phyloP scores from a whole-genome alignment of 2,888 invertebrate genomes.

The Alentia gelatinosa region DNA sequence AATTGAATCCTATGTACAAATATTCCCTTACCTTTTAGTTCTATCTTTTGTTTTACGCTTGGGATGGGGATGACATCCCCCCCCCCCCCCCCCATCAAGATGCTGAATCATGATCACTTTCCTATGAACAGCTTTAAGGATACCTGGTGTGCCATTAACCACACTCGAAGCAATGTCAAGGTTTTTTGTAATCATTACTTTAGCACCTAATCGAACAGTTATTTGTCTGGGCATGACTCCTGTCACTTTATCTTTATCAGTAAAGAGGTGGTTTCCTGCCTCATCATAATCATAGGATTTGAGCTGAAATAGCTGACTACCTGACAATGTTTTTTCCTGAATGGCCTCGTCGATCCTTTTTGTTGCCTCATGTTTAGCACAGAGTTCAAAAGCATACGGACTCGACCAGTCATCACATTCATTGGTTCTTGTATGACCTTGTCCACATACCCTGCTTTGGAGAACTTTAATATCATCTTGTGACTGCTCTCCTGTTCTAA shows the following conservation, averaged over 20 bases:
- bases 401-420: background rate
- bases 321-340: background rate
- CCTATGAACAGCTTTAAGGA: background rate
- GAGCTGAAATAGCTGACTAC: background rate
- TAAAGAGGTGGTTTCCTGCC: background rate
- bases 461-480: background rate
- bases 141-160: slow-evolving; percentile 22
- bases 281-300: background rate
- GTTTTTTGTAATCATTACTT: slow-evolving; percentile 30
- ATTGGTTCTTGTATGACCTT: background rate
- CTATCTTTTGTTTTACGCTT: background rate
- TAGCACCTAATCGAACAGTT: background rate
- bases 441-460: slow-evolving; percentile 4
- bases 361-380: background rate
- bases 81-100: background rate
- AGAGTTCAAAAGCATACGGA: background rate
- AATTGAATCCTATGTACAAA: slow-evolving; percentile 7
- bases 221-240: background rate
- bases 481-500: background rate
- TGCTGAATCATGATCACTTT: background rate
- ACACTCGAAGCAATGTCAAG: background rate
- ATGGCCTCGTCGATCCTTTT: background rate
- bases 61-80: background rate
- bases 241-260: background rate
- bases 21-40: background rate